Evolutionary conservation across 2,888 invertebrate species (phyloP).

Genomic region (Cerastoderma edule): DNA sequence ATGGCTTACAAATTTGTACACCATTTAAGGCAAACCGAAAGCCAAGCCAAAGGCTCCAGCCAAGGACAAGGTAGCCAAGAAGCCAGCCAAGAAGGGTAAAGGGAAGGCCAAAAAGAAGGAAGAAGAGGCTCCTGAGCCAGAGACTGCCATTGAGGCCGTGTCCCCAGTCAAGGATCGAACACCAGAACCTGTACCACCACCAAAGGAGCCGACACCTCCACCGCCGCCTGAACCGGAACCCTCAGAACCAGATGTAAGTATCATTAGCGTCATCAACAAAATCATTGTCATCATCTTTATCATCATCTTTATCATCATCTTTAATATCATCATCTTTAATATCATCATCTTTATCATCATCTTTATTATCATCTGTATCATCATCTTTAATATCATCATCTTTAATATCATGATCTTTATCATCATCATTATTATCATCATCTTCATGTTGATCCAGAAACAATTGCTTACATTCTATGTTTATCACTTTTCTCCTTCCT

Average conservation of each 20-base stretch:
- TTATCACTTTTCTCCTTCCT: too few relatives aligned
- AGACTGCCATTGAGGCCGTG: constrained; percentile 44
- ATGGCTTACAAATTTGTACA: too few relatives aligned
- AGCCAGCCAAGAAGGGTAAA: constrained; percentile 58
- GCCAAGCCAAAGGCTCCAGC: constrained; percentile 61
- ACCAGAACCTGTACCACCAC: constrained; percentile 51
- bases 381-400: neutral
- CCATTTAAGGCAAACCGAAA: constrained; percentile 68
- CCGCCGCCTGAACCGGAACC: constrained; percentile 30
- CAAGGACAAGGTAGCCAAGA: constrained; percentile 52
- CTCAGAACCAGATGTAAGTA: constrained; percentile 9
- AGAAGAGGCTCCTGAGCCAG: constrained; percentile 58
- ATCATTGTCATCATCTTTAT: too few relatives aligned
- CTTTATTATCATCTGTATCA: too few relatives aligned
- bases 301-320: neutral
- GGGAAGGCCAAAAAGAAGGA: constrained; percentile 62
- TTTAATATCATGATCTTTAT: neutral
- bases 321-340: neutral
- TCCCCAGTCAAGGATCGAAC: constrained; percentile 53
- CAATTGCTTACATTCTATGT: too few relatives aligned
- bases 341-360: too few relatives aligned
- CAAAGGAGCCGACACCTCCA: constrained; percentile 49
- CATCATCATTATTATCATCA: neutral
- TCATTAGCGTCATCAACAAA: too few relatives aligned
- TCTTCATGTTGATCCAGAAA: too few relatives aligned